Evolutionary conservation across 2,888 invertebrate genomes (phyloP).

Genomic region (Apomyelois bistriatella): DNA sequence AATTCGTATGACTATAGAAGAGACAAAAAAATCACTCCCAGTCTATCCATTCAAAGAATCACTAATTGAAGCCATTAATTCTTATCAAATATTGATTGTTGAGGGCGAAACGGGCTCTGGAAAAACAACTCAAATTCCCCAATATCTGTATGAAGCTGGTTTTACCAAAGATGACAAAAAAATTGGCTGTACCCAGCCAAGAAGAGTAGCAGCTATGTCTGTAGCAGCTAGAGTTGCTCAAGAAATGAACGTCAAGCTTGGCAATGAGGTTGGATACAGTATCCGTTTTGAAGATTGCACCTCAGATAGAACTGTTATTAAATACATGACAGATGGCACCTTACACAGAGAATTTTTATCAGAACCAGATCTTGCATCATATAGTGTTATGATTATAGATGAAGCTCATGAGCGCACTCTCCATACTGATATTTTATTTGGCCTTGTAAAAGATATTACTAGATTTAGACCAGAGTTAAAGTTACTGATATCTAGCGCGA

Average conservation of each 20-base stretch:
- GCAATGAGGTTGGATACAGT: slow-evolving; percentile 93
- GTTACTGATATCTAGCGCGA: slow-evolving; percentile 97
- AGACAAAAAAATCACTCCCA: slow-evolving; percentile 95
- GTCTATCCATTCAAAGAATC: slow-evolving; percentile 95
- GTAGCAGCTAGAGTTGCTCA: slow-evolving; percentile 98
- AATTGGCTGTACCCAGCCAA: slow-evolving; percentile 98
- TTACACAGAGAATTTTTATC: slow-evolving; percentile 97
- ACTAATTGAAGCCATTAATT: slow-evolving; percentile 93
- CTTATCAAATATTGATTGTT: slow-evolving; percentile 94
- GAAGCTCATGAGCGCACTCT: slow-evolving; percentile 99
- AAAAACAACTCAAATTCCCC: slow-evolving; percentile 99
- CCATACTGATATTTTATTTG: slow-evolving; percentile 99
- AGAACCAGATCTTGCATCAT: slow-evolving; percentile 96
- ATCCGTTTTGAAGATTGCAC: slow-evolving; percentile 99
- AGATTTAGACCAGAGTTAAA: slow-evolving; percentile 96
- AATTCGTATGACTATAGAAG: slow-evolving; percentile 90
- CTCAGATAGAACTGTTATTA: slow-evolving; percentile 96
- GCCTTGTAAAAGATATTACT: slow-evolving; percentile 97
- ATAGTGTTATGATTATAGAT: slow-evolving; percentile 99
- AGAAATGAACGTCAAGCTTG: slow-evolving; percentile 97
- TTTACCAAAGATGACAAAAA: slow-evolving; percentile 90
- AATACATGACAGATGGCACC: slow-evolving; percentile 99
- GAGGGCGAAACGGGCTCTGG: slow-evolving; percentile 99
- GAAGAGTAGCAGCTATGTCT: slow-evolving; percentile 99
- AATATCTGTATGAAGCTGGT: slow-evolving; percentile 97